Conservation (phyloP, 1,140 invertebrate genomes). For the Drosophila eugracilis region DNA sequence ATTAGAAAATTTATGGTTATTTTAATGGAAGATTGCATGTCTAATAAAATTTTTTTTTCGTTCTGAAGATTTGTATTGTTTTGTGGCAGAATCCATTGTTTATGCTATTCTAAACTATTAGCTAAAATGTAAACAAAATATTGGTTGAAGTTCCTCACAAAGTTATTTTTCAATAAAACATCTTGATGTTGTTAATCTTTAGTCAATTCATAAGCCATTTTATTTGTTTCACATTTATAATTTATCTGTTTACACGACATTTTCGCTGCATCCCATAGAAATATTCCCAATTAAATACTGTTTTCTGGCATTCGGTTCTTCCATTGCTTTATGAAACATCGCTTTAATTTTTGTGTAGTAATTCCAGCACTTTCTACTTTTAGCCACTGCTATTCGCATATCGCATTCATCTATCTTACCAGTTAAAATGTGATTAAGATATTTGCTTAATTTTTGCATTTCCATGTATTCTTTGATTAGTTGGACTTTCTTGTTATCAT, state of each 20-base stretch:
- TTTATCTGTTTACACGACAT: background rate
- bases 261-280: slow-evolving; percentile 11
- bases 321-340: slow-evolving; percentile 8
- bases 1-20: background rate
- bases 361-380: slow-evolving; percentile 11
- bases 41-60: no score
- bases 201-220: background rate
- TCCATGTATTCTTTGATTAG: slow-evolving; percentile 2
- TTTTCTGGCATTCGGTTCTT: slow-evolving; percentile 4
- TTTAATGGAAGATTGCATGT: background rate
- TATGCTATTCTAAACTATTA: no score
- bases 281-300: slow-evolving; percentile 12
- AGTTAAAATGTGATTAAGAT: slow-evolving; percentile 11
- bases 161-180: no score
- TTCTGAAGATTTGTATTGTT: no score
- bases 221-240: slow-evolving; percentile 1
- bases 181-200: background rate
- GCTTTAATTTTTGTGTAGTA: slow-evolving; percentile 12
- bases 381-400: slow-evolving; percentile 7
- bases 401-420: slow-evolving; percentile 12
- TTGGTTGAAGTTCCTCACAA: no score
- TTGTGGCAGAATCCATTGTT: no score
- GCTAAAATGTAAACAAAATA: no score
- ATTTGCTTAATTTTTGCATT: slow-evolving; percentile 4
- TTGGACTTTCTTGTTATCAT: background rate